phyloP scores from a whole-genome alignment of 2,113 vertebrate species.

The Cebidichthys violaceus region DNA sequence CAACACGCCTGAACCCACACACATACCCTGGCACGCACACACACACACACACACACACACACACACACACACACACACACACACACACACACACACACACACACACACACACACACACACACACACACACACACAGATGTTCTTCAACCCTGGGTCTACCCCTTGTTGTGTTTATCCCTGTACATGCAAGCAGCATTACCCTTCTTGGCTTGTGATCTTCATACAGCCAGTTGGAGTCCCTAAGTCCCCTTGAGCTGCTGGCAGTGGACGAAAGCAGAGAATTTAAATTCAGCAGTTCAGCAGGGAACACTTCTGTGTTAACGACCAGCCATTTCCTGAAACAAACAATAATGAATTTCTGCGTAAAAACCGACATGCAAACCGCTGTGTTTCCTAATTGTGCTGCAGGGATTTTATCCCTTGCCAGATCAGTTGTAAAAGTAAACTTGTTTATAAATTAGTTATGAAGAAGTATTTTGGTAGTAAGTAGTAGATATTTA shows the following conservation, averaged over 20 bases:
- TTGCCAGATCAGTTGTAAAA: not conserved
- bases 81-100: slow-evolving; percentile 21
- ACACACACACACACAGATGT: slow-evolving; percentile 7
- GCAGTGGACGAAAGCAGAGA: slow-evolving; percentile 9
- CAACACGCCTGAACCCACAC: slow-evolving; percentile 49
- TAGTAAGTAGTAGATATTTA: not conserved
- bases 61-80: slow-evolving; percentile 14
- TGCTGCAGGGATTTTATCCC: slow-evolving; percentile 3
- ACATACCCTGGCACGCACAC: slow-evolving; percentile 11
- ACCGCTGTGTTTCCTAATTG: not conserved
- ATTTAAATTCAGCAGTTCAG: slow-evolving; percentile 27
- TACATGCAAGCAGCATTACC: slow-evolving; percentile 37
- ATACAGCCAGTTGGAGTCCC: slow-evolving; percentile 30
- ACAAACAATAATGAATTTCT: slow-evolving; percentile 13
- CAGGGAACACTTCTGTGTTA: slow-evolving; percentile 10
- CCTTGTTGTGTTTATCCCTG: slow-evolving; percentile 50
- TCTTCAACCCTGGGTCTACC: slow-evolving; percentile 24
- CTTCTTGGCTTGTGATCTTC: slow-evolving; percentile 50
- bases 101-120: slow-evolving; percentile 16
- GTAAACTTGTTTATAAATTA: not conserved
- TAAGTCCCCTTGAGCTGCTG: slow-evolving; percentile 38
- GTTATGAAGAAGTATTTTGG: not conserved
- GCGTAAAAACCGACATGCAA: slow-evolving; percentile 4
- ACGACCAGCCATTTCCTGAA: slow-evolving; percentile 13
- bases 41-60: not conserved